Base-by-base conservation (phyloP, 2,797 vertebrate genomes). In the Amphiprion clarkii region DNA sequence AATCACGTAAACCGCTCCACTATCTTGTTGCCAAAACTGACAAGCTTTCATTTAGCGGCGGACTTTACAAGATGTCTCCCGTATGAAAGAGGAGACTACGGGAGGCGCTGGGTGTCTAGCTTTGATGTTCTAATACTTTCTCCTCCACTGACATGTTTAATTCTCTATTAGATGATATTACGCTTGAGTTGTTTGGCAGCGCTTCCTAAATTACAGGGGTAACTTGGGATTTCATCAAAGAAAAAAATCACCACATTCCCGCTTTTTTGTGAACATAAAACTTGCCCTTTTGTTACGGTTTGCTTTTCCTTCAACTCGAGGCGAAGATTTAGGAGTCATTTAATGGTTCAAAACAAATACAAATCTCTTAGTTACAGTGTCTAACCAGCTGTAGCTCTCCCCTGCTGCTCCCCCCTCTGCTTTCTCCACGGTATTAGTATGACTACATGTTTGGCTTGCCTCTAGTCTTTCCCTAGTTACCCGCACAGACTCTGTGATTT, bases 371-470 rank as follows among this genome's bases (percentile, higher is more conserved):
- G 92, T 83, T 91, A 91, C 89, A 80, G 87, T 60, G 61, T 88
- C 81, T 82, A 82, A 81, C 83, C 81, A 88, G 85, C 83, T 82
- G 76, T 71, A 78, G 78, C 76, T 62, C 61, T 78, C 69, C 48
- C 23, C 68, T 74, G 65, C 71, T 65, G 60, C 75, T 66, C 84
- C 52, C 59, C 69, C 63, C 69, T 73, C 78, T 67, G 75, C 74
- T 87, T 81, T 87, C 87, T 90, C 82, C 79, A 80, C 0, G 60
- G 88, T 76, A 80, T 91, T 87, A 85, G 90, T 62, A 83, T 94
- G 89, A 93, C 90, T 91, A 84, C 89, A 91, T 93, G 70, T 91
- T 94, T 94, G 93, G 92, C 91, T 88, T 67, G 83, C 85, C 83
- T 84, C 66, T 33, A 72, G 74, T 83, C 85, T 89, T 91, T 86